Base-by-base conservation (phyloP, 2,888 invertebrate species). In the Holacanthella duospinosa region DNA sequence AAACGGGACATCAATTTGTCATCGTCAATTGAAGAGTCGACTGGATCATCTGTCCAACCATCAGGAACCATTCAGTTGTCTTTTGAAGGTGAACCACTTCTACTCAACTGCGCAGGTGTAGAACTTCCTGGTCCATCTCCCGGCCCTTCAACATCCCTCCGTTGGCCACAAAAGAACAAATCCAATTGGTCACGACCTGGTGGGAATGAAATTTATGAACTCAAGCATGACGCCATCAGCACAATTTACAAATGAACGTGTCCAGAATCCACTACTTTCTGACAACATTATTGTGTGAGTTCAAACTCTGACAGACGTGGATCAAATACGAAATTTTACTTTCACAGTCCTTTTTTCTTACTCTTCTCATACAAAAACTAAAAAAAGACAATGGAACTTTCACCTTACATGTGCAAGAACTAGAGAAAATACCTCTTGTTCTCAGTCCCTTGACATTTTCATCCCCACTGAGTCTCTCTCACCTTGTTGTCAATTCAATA, bases 161-260 rank as follows among this genome's bases (percentile, higher is more conserved):
- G 59, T 25, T 60, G 64, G 59, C 43, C 56, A 29, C 56, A 43
- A 21, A 60, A 65, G 63, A 66, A 63, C 62, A 65, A 65, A 48
- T 67, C 72, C 29, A 72, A 71, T 60, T 72, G 72, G 72, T 68
- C 67, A 16, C 70, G 66, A 58, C 72, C 73, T n/a, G 71, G 71
- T 64, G 55, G 55, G 9, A 68, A 64, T 77, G 79, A 80, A 74
- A 75, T 80, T 74, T 76, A 77, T 62, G 79, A 80, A 72, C 74
- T 79, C 54, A 74, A 77, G 55, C 75, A 77, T 58, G 78, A 79
- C 69, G 77, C 78, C 64, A 80, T 80, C 64, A 79, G 79, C 73
- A 80, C 79, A 64, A 80, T 80, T 72, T 80, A 77, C 70, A 79
- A 76, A 74, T 79, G 58, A 65, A 48, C 48, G 48, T 48, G 48